A percentile compares a stretch with the other conserved stretches of the same genome.
These are phyloP conservation scores for Bursaphelenchus mucronatus DNA, from an alignment of 1,140 invertebrate species.

Conservation along the genomic window DNA sequence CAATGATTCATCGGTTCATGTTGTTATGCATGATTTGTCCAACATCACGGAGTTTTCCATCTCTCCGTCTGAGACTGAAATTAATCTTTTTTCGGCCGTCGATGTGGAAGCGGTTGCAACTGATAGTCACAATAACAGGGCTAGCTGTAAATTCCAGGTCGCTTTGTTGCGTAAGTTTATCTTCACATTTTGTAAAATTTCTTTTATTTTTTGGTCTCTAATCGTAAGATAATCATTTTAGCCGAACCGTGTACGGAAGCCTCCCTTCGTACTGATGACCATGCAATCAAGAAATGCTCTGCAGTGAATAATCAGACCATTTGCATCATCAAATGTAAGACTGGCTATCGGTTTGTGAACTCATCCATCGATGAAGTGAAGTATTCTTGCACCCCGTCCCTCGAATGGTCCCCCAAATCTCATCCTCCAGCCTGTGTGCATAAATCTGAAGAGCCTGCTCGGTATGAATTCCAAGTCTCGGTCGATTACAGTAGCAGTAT, in stretches of 20 bases:
- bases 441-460: slow-evolving; percentile 72
- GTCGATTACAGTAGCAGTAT: slow-evolving; percentile 83
- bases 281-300: slow-evolving; percentile 80
- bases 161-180: slow-evolving; percentile 57
- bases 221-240: slow-evolving; percentile 71
- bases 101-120: slow-evolving; percentile 86
- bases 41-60: slow-evolving; percentile 74
- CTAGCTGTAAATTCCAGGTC: slow-evolving; percentile 87
- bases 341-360: slow-evolving; percentile 84
- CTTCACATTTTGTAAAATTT: slow-evolving; percentile 22
- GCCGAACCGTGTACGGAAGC: slow-evolving; percentile 87
- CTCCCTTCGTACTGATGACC: slow-evolving; percentile 77
- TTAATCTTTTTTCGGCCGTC: slow-evolving; percentile 82
- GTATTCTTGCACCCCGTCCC: slow-evolving; percentile 71
- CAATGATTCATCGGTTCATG: slow-evolving; percentile 78
- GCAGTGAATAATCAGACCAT: slow-evolving; percentile 71
- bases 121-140: slow-evolving; percentile 82
- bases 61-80: slow-evolving; percentile 77
- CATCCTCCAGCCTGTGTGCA: slow-evolving; percentile 47
- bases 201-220: slow-evolving; percentile 36
- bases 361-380: slow-evolving; percentile 45
- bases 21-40: slow-evolving; percentile 82
- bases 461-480: slow-evolving; percentile 84
- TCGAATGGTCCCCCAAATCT: slow-evolving; percentile 26
- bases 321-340: slow-evolving; percentile 82